Conservation (phyloP, 1,140 invertebrate species). For the Hycleus phaleratus region DNA sequence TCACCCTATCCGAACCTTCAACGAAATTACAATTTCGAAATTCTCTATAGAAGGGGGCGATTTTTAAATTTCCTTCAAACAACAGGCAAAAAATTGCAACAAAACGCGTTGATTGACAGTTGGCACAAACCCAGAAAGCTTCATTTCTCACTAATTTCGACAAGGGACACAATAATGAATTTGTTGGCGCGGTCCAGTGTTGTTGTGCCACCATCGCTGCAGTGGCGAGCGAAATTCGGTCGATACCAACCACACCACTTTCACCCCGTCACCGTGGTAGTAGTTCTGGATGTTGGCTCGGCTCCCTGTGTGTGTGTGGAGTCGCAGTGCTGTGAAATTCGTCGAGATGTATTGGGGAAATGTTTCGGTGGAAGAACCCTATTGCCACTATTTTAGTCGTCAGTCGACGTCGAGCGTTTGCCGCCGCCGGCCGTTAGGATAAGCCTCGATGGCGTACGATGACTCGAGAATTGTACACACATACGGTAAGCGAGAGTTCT, state of each 20-base stretch:
- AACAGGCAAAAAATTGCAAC: not conserved
- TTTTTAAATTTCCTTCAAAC: not conserved
- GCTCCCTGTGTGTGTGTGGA: too few relatives aligned
- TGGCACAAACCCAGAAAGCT: slow-evolving; percentile 25
- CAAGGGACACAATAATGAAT: slow-evolving; percentile 37
- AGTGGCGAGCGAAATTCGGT: too few relatives aligned
- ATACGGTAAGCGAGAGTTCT: slow-evolving; percentile 26
- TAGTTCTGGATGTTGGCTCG: too few relatives aligned
- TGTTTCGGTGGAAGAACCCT: too few relatives aligned
- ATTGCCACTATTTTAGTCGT: not conserved
- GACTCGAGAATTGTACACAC: slow-evolving; percentile 33
- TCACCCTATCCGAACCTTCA: not conserved
- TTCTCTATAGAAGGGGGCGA: not conserved
- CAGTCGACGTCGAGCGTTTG: not conserved
- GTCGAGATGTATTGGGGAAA: not conserved
- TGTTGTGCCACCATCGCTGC: slow-evolving; percentile 28
- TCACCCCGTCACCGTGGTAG: too few relatives aligned
- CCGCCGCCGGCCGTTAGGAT: slow-evolving; percentile 11
- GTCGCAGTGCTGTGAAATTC: slow-evolving; percentile 22
- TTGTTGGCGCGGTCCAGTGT: slow-evolving; percentile 36
- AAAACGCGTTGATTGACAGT: not conserved
- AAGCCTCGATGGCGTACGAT: slow-evolving; percentile 17
- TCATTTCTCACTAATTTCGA: slow-evolving; percentile 21
- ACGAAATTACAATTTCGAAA: not conserved
- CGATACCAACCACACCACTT: too few relatives aligned